Conservation (phyloP, 2,797 vertebrate species). For the Podargus strigoides region DNA sequence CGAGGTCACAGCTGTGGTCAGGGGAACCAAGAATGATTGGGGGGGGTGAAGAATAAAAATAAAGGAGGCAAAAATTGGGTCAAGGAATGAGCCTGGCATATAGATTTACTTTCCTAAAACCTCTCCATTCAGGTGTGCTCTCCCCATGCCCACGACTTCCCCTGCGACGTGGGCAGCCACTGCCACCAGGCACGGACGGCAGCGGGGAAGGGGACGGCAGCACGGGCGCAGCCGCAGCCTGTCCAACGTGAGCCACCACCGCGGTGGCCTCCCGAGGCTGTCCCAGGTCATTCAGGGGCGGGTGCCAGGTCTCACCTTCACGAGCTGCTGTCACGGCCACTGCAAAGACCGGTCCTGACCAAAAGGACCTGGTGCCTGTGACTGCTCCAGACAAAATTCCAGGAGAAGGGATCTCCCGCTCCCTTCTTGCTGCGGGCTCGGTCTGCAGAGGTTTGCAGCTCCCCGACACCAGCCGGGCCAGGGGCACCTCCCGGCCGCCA, state of each 20-base stretch:
- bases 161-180: too few species aligned
- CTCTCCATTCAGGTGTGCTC: not conserved
- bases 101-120: not conserved
- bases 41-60: fast-evolving
- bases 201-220: not conserved
- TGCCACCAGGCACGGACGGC: too few species aligned
- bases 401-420: not conserved
- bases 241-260: not conserved
- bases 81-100: not conserved
- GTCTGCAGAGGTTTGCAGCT: not conserved
- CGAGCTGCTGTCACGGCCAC: not conserved
- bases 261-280: not conserved
- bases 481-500: fast-evolving
- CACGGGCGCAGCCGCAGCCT: not conserved
- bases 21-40: not conserved
- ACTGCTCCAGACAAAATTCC: fast-evolving
- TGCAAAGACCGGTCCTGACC: fast-evolving
- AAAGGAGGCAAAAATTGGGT: fast-evolving
- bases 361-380: fast-evolving
- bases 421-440: fast-evolving
- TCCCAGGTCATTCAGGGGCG: not conserved
- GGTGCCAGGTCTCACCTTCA: too few species aligned
- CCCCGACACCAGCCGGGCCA: fast-evolving
- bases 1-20: fast-evolving
- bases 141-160: not conserved